Evolutionary conservation across 2,797 vertebrate genomes (phyloP), one percentile per base, ranked within the genome.

Genomic region (Rhinoraja longicauda): DNA sequence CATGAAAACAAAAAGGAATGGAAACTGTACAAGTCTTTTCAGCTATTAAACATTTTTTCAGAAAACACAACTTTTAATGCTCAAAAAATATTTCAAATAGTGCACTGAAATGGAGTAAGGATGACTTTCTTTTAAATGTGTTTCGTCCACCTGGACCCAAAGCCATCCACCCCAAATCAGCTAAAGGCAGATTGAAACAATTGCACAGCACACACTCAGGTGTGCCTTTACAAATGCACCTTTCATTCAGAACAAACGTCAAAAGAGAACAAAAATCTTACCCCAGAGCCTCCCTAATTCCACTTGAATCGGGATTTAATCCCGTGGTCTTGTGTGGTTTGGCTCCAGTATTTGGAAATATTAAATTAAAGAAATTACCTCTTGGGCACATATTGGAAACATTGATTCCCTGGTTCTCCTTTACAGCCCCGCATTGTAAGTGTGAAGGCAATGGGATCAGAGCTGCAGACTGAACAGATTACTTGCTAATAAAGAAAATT

Each of bases 321-420:
- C n/a, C 32, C 59, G 45, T 73, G 64, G 67, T 73, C 67, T 70
- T 88, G 64, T 91, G 88, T 45, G 45, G 90, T 92, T 92, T 10
- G 10, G 90, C 70, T 75, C 24, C 12, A 57, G 70, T 72, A 26
- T 92, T 92, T 92, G 90, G 90, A 92, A 92, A 92, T 75, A 92
- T 92, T 92, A 53, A 92, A 72, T 73, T 92, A 92, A 92, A 70
- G 67, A 73, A 91, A 92, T 92, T 45, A 92, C 67, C 72, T 92
- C 45, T 75, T 70, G 67, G 45, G 72, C 90, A 92, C 39, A 92
- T 57, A 21, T 26, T 92, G 70, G 29, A 73, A 92, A 91, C 1
- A 73, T 67, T 1, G 21, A 53, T 75, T 75, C 92, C 70, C 70
- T 53, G 39, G 26, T 88, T 57, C 67, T 75, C 70, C 39, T 53